These are phyloP conservation scores for Platycheirus albimanus DNA, from an alignment of 2,888 invertebrate genomes.

Conservation along the genomic window DNA sequence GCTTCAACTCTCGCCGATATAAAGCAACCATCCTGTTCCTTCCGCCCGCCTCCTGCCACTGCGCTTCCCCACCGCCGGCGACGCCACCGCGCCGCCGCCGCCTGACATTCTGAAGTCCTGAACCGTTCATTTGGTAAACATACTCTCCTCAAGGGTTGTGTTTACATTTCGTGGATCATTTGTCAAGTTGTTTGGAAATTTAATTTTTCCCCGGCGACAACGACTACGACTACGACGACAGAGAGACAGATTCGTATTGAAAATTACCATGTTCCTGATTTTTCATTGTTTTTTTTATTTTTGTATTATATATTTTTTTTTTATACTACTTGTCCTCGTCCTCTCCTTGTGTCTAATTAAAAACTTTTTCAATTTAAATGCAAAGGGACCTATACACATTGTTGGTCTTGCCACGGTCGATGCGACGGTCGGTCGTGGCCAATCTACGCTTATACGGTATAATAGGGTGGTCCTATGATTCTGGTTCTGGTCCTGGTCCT, in stretches of 20 bases:
- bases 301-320: too few species aligned
- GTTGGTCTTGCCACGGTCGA: slow-evolving; percentile 22
- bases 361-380: slow-evolving; percentile 70
- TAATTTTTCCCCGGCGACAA: slow-evolving; percentile 37
- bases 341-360: slow-evolving; percentile 49
- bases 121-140: slow-evolving; percentile 67
- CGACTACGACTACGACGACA: slow-evolving; percentile 3
- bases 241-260: slow-evolving; percentile 56
- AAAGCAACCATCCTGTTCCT: too few species aligned
- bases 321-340: too few species aligned
- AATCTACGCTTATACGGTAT: slow-evolving; percentile 23
- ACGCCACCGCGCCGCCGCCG: too few species aligned
- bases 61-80: background rate
- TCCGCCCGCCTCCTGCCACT: background rate
- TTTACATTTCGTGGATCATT: slow-evolving; percentile 74
- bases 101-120: slow-evolving; percentile 14
- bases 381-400: slow-evolving; percentile 31
- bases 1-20: too few species aligned
- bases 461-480: background rate
- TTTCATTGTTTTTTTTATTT: slow-evolving; percentile 34
- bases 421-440: slow-evolving; percentile 16
- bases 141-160: slow-evolving; percentile 70
- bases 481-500: slow-evolving; percentile 15
- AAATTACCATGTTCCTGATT: slow-evolving; percentile 64
- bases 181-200: slow-evolving; percentile 72